Evolutionary conservation across 2,888 invertebrate species (phyloP).

Genomic region (Nephrotoma guestfalica): DNA sequence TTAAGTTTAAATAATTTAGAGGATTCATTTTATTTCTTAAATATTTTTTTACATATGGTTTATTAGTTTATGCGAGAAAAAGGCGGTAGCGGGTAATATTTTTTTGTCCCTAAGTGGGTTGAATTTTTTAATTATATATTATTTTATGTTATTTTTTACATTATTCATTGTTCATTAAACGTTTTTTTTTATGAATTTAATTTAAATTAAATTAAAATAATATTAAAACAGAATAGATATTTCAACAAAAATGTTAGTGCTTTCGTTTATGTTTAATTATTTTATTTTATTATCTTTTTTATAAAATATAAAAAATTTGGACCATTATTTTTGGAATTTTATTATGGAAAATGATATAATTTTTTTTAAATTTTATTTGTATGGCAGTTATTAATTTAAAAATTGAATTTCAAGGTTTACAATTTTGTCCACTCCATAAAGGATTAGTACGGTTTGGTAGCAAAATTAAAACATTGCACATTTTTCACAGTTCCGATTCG

Average conservation of each 20-base stretch:
- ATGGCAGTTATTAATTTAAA: not conserved
- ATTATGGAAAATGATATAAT: not conserved
- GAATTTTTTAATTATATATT: not conserved
- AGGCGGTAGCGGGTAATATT: conserved; percentile 4
- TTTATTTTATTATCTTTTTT: not conserved
- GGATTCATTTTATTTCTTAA: not conserved
- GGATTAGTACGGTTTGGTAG: not conserved
- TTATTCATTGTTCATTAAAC: not conserved
- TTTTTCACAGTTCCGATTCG: not conserved
- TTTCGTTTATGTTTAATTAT: not conserved
- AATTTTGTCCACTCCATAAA: not conserved
- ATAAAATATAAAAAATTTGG: not conserved
- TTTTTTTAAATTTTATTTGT: not conserved
- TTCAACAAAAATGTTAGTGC: not conserved
- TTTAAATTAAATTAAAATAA: not conserved
- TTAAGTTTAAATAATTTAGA: not conserved
- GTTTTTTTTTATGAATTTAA: not conserved
- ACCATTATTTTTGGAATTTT: not conserved
- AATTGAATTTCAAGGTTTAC: not conserved
- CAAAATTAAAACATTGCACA: not conserved
- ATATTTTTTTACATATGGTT: not conserved
- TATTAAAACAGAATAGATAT: not conserved
- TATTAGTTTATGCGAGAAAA: conserved; percentile 1
- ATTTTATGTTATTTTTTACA: not conserved
- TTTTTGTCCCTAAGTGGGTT: conserved; percentile 1